Evolutionary conservation across 2,888 invertebrate genomes (phyloP).

Genomic region (Incurvaria masculella): DNA sequence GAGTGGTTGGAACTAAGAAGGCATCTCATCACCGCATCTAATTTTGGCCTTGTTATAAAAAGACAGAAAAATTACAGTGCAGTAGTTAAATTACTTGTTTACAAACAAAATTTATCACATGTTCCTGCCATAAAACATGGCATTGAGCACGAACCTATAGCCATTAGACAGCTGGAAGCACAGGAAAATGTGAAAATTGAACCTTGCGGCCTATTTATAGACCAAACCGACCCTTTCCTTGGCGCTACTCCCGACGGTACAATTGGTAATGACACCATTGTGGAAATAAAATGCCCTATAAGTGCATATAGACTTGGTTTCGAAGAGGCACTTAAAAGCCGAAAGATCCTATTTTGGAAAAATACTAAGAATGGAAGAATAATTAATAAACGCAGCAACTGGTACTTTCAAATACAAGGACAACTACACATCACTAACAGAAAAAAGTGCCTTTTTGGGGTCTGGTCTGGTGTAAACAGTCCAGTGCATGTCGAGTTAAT

Average conservation of each 20-base stretch:
- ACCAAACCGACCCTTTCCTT: not conserved
- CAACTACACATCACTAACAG: constrained; percentile 4
- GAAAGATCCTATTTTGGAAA: too few relatives aligned
- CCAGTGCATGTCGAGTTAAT: constrained; percentile 5
- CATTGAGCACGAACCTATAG: not conserved
- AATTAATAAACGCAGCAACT: constrained; percentile 3
- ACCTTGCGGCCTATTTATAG: not conserved
- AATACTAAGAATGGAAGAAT: too few relatives aligned
- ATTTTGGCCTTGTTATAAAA: not conserved
- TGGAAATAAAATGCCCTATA: too few relatives aligned
- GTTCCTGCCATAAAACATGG: not conserved
- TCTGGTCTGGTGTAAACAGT: constrained; percentile 3
- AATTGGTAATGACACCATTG: not conserved
- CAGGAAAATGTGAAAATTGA: not conserved
- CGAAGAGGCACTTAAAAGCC: too few relatives aligned
- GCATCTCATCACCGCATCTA: not conserved
- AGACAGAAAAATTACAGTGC: not conserved
- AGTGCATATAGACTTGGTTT: too few relatives aligned
- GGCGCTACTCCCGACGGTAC: not conserved
- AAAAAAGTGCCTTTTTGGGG: constrained; percentile 5
- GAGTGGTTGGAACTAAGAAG: not conserved
- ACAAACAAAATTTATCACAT: not conserved
- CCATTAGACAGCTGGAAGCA: not conserved
- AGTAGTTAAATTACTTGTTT: not conserved
- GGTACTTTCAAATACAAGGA: constrained; percentile 6